Evolutionary conservation across 2,797 vertebrate genomes (phyloP).

Genomic region (Malacoctenus gilli): DNA sequence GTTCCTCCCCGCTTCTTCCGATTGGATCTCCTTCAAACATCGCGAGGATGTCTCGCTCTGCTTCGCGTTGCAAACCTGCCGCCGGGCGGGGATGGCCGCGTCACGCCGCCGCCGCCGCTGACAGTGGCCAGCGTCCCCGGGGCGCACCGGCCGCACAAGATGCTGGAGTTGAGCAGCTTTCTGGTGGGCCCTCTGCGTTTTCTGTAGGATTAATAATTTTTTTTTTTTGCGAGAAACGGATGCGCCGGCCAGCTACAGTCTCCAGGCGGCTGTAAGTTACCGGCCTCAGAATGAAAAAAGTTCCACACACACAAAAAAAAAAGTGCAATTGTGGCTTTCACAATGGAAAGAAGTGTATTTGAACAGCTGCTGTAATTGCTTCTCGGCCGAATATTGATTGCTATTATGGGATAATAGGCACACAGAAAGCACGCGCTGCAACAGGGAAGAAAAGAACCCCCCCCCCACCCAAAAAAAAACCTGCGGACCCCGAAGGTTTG

Average conservation of each 20-base stretch:
- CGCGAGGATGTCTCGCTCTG: constrained; percentile 66
- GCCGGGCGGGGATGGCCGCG: constrained; percentile 53
- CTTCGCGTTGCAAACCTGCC: constrained; percentile 63
- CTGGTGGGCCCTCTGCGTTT: constrained; percentile 53
- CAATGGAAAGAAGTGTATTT: constrained; percentile 73
- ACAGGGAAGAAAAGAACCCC: constrained; percentile 20
- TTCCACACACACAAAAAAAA: constrained; percentile 42
- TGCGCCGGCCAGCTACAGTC: constrained; percentile 64
- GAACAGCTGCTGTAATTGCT: constrained; percentile 79
- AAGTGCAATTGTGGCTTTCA: constrained; percentile 66
- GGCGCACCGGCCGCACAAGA: constrained; percentile 64
- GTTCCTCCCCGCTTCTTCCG: constrained; percentile 64
- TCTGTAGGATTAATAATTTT: constrained; percentile 76
- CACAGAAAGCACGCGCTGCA: constrained; percentile 45
- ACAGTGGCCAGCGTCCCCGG: constrained; percentile 60
- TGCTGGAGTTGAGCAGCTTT: constrained; percentile 55
- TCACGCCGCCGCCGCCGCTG: constrained; percentile 60
- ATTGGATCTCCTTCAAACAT: constrained; percentile 72
- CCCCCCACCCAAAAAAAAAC: no score
- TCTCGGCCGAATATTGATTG: constrained; percentile 69
- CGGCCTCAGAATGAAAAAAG: constrained; percentile 48
- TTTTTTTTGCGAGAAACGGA: constrained; percentile 67
- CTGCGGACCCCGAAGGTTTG: constrained; percentile 27
- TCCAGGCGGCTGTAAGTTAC: constrained; percentile 77
- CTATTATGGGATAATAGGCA: constrained; percentile 62